phyloP scores from a whole-genome alignment of 2,113 vertebrate genomes.

The Misgurnus anguillicaudatus region DNA sequence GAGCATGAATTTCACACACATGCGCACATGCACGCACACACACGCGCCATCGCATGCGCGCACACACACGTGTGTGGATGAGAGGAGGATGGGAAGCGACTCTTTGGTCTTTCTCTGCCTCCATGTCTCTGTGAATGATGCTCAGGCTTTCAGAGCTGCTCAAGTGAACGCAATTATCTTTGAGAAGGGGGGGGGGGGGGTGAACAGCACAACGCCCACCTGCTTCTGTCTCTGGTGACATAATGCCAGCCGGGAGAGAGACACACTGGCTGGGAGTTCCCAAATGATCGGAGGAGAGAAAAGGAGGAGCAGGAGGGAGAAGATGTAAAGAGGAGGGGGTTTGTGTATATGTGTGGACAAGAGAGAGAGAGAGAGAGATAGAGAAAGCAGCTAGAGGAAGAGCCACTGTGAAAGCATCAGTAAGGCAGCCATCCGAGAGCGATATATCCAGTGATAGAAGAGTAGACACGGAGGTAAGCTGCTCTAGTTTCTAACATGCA shows the following conservation, averaged over 20 bases:
- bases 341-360: neutral
- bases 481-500: neutral
- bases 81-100: constrained; percentile 63
- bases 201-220: constrained; percentile 51
- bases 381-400: constrained; percentile 41
- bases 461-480: constrained; percentile 17
- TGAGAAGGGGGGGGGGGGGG: constrained; percentile 7
- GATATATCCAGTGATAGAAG: neutral
- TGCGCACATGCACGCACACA: constrained; percentile 16
- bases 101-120: constrained; percentile 24
- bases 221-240: constrained; percentile 41
- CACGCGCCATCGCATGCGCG: neutral
- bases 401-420: constrained; percentile 51
- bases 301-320: constrained; percentile 23
- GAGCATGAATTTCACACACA: constrained; percentile 29
- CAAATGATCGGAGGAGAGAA: constrained; percentile 21
- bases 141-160: constrained; percentile 24
- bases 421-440: constrained; percentile 39
- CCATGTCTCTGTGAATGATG: constrained; percentile 22
- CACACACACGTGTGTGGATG: constrained; percentile 8
- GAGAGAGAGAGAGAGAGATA: constrained; percentile 27
- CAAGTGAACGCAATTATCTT: constrained; percentile 45
- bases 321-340: constrained; percentile 28
- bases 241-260: constrained; percentile 15
- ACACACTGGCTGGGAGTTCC: neutral